Evolutionary conservation across 1,140 invertebrate genomes (phyloP).

Genomic region (Drosophila albomicans): DNA sequence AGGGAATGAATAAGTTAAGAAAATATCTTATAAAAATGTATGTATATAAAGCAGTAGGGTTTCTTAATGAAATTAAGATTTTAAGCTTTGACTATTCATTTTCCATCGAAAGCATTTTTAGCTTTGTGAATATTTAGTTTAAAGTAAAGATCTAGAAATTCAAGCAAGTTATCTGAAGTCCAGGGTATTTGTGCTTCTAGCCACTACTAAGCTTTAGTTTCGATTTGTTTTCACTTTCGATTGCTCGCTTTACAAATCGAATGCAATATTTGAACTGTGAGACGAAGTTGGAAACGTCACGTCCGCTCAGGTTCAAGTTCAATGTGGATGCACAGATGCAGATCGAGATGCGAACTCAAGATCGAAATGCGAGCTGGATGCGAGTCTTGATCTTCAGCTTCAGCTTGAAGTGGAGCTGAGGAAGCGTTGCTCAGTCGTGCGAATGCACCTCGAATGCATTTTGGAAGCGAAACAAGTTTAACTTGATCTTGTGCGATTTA

Average conservation of each 20-base stretch:
- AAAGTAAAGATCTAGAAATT: too few relatives aligned
- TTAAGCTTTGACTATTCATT: too few relatives aligned
- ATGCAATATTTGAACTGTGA: constrained; percentile 19
- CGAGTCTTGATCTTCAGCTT: background rate
- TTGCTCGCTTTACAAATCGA: constrained; percentile 38
- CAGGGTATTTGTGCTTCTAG: background rate
- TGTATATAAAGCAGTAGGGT: too few relatives aligned
- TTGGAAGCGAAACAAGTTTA: constrained; percentile 62
- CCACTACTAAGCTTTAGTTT: background rate
- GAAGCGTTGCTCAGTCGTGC: constrained; percentile 46
- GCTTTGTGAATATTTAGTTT: too few relatives aligned
- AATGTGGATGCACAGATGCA: constrained; percentile 51
- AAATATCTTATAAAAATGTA: too few relatives aligned
- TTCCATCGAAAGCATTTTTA: too few relatives aligned
- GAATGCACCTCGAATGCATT: constrained; percentile 52
- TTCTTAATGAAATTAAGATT: too few relatives aligned
- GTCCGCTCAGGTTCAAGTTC: constrained; percentile 78
- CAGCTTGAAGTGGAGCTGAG: constrained; percentile 29
- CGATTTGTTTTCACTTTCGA: constrained; percentile 69
- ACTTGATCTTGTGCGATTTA: constrained; percentile 45
- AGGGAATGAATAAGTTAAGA: too few relatives aligned
- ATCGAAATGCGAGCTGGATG: constrained; percentile 2
- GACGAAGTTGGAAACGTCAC: constrained; percentile 42
- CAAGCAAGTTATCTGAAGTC: background rate
- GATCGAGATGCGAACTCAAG: background rate